Evolutionary conservation across 2,113 vertebrate genomes (phyloP).

Genomic region (Choloepus hoffmanni): DNA sequence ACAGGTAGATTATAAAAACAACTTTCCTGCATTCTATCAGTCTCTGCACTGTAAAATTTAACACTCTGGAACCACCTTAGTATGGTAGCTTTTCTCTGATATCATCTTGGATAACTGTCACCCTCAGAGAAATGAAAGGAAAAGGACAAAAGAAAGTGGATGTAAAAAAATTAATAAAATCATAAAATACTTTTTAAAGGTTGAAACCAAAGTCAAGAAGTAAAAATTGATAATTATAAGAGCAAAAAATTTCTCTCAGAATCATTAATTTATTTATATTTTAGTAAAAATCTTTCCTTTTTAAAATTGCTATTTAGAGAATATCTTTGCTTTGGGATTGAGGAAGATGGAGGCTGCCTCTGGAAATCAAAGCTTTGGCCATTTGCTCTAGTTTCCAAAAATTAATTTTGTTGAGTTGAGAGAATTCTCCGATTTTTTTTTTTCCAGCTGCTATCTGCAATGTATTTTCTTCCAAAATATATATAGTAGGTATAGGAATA

Average conservation of each 20-base stretch:
- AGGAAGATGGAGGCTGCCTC: not conserved
- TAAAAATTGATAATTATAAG: not conserved
- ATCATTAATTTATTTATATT: slow-evolving; percentile 13
- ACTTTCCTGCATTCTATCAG: not conserved
- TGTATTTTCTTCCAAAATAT: not conserved
- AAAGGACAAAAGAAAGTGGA: slow-evolving; percentile 10
- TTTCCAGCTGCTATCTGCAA: not conserved
- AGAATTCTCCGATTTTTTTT: slow-evolving; percentile 45
- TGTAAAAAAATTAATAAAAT: not conserved
- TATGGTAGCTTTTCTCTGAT: slow-evolving; percentile 2
- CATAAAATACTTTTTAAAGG: slow-evolving; percentile 17
- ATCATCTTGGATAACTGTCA: not conserved
- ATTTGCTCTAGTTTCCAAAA: not conserved
- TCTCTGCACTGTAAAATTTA: not conserved
- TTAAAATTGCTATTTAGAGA: slow-evolving; percentile 5
- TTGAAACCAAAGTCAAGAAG: slow-evolving; percentile 11
- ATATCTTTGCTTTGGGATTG: not conserved
- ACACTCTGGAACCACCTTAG: not conserved
- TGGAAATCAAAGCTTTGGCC: slow-evolving; percentile 40
- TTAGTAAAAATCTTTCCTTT: not conserved
- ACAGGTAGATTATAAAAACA: not conserved
- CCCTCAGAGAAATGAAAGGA: slow-evolving; percentile 22
- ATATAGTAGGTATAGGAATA: not conserved
- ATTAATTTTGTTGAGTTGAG: not conserved
- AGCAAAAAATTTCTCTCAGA: slow-evolving; percentile 9